Percentiles rank a stretch among this genome's conserved stretches.
Evolutionary conservation across 2,113 vertebrate genomes (phyloP).

Genomic region (Vidua chalybeata): DNA sequence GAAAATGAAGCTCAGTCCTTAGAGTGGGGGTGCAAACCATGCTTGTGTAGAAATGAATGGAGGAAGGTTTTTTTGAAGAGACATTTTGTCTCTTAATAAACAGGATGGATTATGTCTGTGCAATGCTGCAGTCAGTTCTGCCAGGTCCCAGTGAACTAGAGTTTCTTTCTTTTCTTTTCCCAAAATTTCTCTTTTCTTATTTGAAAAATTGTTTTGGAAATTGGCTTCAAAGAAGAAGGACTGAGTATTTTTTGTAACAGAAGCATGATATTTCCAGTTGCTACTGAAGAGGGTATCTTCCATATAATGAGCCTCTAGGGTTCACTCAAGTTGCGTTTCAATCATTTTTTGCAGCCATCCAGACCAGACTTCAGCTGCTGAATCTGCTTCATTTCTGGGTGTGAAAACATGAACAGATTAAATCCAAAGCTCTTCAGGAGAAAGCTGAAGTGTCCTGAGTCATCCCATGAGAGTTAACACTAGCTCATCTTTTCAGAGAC

Average conservation of each 20-base stretch:
- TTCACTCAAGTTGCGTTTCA: slow-evolving; percentile 54
- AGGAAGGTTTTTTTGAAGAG: neutral
- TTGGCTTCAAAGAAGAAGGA: neutral
- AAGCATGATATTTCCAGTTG: neutral
- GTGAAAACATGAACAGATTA: neutral
- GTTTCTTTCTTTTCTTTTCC: neutral
- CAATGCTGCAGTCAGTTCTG: neutral
- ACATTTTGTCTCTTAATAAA: neutral
- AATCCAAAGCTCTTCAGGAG: neutral
- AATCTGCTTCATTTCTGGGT: neutral
- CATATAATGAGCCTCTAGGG: neutral
- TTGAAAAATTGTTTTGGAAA: neutral
- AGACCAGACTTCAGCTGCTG: neutral
- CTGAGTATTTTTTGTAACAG: neutral
- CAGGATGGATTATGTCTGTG: neutral
- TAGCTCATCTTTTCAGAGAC: neutral
- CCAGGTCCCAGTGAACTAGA: neutral
- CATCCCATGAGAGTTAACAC: neutral
- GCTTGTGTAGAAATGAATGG: neutral
- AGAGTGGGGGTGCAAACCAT: neutral
- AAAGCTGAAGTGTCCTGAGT: slow-evolving; percentile 27
- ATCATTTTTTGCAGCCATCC: neutral
- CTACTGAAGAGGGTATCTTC: neutral
- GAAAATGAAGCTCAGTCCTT: neutral
- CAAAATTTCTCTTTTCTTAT: neutral